Evolutionary conservation across 2,113 vertebrate species (phyloP).

Genomic region (Edolisoma coerulescens): DNA sequence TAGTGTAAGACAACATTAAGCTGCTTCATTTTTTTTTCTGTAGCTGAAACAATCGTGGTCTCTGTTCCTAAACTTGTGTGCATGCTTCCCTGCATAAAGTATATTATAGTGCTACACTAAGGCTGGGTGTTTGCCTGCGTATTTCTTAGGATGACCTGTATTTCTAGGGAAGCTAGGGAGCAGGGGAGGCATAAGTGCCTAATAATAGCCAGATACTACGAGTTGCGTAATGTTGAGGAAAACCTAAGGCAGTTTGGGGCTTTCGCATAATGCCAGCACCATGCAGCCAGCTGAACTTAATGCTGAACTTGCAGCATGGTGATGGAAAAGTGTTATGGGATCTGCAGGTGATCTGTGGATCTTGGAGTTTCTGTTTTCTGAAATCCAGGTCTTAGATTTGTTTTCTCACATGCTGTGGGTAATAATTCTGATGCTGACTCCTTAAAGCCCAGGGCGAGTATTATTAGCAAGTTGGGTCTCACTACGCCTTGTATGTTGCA

Average conservation of each 20-base stretch:
- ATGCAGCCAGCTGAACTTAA: background rate
- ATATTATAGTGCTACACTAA: rapidly evolving
- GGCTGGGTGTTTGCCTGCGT: background rate
- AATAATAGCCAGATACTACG: background rate
- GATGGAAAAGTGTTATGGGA: background rate
- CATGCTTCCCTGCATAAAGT: background rate
- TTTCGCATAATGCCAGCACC: background rate
- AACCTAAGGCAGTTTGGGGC: background rate
- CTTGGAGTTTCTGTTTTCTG: background rate
- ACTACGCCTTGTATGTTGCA: background rate
- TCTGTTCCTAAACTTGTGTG: background rate
- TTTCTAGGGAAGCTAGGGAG: background rate
- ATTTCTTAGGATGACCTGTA: background rate
- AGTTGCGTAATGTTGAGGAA: background rate
- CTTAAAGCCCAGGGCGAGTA: background rate
- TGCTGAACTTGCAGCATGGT: rapidly evolving
- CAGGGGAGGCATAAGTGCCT: background rate
- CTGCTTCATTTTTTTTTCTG: background rate
- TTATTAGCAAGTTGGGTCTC: background rate
- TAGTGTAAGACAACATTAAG: background rate
- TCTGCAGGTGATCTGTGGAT: background rate
- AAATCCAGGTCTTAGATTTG: background rate
- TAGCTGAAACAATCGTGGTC: background rate
- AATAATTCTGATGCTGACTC: background rate
- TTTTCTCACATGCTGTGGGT: background rate